Conservation (phyloP, 2,888 invertebrate genomes). For the Diloba caeruleocephala region DNA sequence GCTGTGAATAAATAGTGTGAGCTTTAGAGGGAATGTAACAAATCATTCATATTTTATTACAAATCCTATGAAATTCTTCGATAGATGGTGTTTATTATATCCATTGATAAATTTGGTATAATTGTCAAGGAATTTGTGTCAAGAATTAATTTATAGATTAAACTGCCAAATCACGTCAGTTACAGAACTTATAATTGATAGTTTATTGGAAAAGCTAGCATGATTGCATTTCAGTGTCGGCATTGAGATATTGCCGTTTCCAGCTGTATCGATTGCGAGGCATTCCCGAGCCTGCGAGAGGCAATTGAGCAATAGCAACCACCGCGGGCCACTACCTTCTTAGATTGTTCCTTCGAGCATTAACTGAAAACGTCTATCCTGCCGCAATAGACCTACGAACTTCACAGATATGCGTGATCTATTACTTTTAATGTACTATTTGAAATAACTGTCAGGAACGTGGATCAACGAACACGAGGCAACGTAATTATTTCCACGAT, state of each 20-base stretch:
- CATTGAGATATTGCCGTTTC: slow-evolving; percentile 65
- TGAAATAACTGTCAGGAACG: background rate
- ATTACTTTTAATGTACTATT: slow-evolving; percentile 11
- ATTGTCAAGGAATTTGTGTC: slow-evolving; percentile 41
- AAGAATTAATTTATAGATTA: slow-evolving; percentile 41
- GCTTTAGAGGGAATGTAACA: slow-evolving; percentile 50
- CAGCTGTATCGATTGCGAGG: slow-evolving; percentile 60
- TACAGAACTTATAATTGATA: slow-evolving; percentile 54
- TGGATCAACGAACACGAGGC: slow-evolving; percentile 40
- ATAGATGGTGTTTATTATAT: slow-evolving; percentile 24
- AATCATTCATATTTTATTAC: slow-evolving; percentile 37
- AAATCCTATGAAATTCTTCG: slow-evolving; percentile 8
- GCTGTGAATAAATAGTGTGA: slow-evolving; percentile 56
- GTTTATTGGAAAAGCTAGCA: slow-evolving; percentile 48
- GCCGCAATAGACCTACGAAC: slow-evolving; percentile 52
- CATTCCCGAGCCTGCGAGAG: slow-evolving; percentile 61
- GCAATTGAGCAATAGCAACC: slow-evolving; percentile 76
- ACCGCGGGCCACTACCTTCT: slow-evolving; percentile 65
- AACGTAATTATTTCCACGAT: slow-evolving; percentile 59
- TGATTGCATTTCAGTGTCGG: slow-evolving; percentile 54
- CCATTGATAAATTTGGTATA: slow-evolving; percentile 31
- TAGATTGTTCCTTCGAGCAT: slow-evolving; percentile 73
- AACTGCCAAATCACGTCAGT: slow-evolving; percentile 48
- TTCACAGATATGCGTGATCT: slow-evolving; percentile 36
- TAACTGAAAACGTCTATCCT: slow-evolving; percentile 57